These are phyloP conservation scores for Semaprochilodus insignis DNA, from an alignment of 2,797 vertebrate species.

Conservation along the genomic window DNA sequence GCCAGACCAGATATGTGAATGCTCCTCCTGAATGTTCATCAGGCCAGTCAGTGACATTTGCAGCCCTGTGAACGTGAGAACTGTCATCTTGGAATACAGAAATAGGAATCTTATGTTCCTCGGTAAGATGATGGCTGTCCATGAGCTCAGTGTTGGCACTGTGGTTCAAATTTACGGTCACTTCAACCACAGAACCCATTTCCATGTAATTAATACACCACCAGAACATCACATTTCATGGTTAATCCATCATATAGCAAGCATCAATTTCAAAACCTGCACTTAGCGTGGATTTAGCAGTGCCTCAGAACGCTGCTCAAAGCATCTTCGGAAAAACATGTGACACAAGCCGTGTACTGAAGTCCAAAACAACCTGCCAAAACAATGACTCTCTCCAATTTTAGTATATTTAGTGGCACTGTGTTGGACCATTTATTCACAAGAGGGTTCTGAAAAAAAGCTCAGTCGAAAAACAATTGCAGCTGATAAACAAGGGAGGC, in stretches of 20 bases:
- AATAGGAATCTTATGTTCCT: no score
- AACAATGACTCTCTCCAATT: slow-evolving; percentile 34
- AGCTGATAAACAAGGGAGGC: slow-evolving; percentile 28
- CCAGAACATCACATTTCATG: not conserved
- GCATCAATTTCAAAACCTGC: slow-evolving; percentile 1
- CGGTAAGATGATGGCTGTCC: no score
- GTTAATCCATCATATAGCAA: slow-evolving; percentile 1
- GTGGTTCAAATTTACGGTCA: no score
- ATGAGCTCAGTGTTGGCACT: no score
- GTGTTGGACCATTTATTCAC: slow-evolving; percentile 20
- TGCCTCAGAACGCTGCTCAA: slow-evolving; percentile 6
- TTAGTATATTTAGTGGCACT: not conserved
- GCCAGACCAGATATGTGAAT: no score
- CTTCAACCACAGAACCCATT: no score
- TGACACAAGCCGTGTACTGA: slow-evolving; percentile 2
- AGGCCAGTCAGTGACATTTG: no score
- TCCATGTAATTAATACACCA: no score
- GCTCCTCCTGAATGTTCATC: no score
- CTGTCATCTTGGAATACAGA: no score
- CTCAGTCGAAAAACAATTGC: slow-evolving; percentile 1
- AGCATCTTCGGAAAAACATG: not conserved
- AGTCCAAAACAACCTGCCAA: slow-evolving; percentile 23
- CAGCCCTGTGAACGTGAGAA: no score
- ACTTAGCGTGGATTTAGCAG: slow-evolving; percentile 13
- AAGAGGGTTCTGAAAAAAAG: not conserved